A percentile compares a stretch with the other conserved stretches of the same genome.
Conservation (phyloP, 2,888 invertebrate species). For the Meiosimyza platycephala region DNA sequence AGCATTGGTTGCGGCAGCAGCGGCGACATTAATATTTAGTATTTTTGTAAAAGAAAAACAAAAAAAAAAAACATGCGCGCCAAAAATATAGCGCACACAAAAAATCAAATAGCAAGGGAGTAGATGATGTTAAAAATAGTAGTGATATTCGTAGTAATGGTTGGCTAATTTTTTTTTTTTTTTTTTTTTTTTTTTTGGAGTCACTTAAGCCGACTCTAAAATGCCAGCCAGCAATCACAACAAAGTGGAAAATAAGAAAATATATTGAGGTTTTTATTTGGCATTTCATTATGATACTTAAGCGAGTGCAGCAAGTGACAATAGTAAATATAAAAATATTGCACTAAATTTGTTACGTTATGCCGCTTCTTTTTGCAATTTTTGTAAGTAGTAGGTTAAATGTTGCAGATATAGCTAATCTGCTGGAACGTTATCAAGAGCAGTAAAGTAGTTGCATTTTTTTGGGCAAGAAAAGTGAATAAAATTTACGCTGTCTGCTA, state of each 20-base stretch:
- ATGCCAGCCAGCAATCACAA: background rate
- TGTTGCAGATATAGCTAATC: constrained; percentile 14
- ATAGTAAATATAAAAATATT: constrained; percentile 7
- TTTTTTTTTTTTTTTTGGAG: background rate
- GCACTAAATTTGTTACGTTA: constrained; percentile 16
- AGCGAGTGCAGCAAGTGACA: constrained; percentile 6
- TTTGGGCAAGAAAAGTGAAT: background rate
- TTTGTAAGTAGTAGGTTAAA: constrained; percentile 4
- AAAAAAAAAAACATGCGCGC: no score
- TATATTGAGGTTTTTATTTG: background rate
- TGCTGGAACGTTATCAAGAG: background rate
- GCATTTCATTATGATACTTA: background rate
- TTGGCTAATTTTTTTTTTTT: background rate
- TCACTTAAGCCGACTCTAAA: background rate
- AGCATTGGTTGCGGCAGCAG: constrained; percentile 3
- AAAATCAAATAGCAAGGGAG: background rate
- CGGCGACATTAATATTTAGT: constrained; percentile 2
- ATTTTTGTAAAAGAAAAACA: background rate
- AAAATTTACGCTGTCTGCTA: constrained; percentile 22
- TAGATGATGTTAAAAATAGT: background rate
- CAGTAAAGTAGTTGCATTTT: background rate
- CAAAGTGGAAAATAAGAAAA: constrained; percentile 18
- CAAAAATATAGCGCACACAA: background rate
- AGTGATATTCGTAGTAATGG: background rate
- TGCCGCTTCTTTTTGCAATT: no score